A percentile compares a stretch with the other conserved stretches of the same genome.
These are phyloP conservation scores for Drosophila neonasuta DNA, from an alignment of 2,888 invertebrate species.

Conservation along the genomic window DNA sequence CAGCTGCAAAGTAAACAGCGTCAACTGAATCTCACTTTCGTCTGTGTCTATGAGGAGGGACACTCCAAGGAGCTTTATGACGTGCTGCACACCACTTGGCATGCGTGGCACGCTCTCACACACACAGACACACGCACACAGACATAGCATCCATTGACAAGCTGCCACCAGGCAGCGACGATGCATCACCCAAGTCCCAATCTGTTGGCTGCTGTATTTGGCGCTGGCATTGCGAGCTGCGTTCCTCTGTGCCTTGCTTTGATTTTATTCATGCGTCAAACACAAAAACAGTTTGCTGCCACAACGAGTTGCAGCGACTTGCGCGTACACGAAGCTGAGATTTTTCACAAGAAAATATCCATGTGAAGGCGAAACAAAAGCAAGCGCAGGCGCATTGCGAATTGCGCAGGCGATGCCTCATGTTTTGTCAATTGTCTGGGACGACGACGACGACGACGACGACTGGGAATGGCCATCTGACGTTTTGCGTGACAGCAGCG, in stretches of 20 bases:
- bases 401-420: conserved; percentile 44
- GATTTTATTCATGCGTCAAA: conserved; percentile 62
- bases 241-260: conserved; percentile 58
- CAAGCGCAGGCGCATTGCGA: conserved; percentile 35
- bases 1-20: neutral
- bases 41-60: conserved; percentile 18
- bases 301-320: conserved; percentile 16
- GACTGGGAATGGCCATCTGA: conserved; percentile 46
- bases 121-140: conserved; percentile 23
- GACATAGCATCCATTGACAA: conserved; percentile 5
- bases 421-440: conserved; percentile 60
- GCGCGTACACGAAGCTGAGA: conserved; percentile 63
- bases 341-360: conserved; percentile 75
- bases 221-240: conserved; percentile 65
- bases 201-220: conserved; percentile 60
- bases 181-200: conserved; percentile 41
- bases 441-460: conserved; percentile 15
- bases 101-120: conserved; percentile 47
- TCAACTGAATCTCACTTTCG: conserved; percentile 14
- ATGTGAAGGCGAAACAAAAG: conserved; percentile 60
- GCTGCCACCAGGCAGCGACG: conserved; percentile 24
- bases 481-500: conserved; percentile 73
- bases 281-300: conserved; percentile 20
- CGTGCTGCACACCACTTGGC: conserved; percentile 14
- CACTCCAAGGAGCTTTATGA: conserved; percentile 22